Evolutionary conservation across 2,797 vertebrate genomes (phyloP), one percentile per base, ranked within the genome.

Genomic region (Danionella dracula): DNA sequence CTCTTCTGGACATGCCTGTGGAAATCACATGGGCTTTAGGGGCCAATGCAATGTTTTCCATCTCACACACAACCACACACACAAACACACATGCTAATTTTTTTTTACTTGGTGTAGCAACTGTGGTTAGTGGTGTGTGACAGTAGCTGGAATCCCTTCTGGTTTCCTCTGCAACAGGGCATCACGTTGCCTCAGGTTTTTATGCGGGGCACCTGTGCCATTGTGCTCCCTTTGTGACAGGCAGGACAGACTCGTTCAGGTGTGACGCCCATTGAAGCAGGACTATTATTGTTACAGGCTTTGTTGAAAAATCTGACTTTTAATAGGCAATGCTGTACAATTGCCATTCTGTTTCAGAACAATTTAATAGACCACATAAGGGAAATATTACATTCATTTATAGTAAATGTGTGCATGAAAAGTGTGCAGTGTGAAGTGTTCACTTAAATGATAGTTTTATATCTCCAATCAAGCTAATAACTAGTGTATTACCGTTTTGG

Each of bases 1-100:
- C 35, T 56, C 51, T 56, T 57, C 34, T 70, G 59, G 13, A 63
- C 34, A 55, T 56, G 49, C 63, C 57, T 10, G 23, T 50, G 65
- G 65, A 50, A 53, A 38, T 63, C 34, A 31, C 45, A 44, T 17
- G 16, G 40, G 27, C 46, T 38, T 48, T 16, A 35, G 19, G 53
- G 53, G 16, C 41, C 51, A 49, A 42, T 41, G 40, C 51, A 48
- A 7, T 44, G 27, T 53, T 57, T 51, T 59, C 38, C 48, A 19
- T 45, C 10, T 53, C 23, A 8, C 19, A 19, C 41, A 42, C 21
- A 16, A 45, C 37, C 51, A n/a, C n/a, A n/a, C n/a, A n/a, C n/a
- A n/a, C n/a, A 27, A 3, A 6, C 23, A 37, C 19, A 37, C 21
- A 40, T 13, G 19, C 32, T 20, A 8, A 27, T 5, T 5, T 8